phyloP scores from a whole-genome alignment of 2,888 invertebrate species.

The Protonemura montana region DNA sequence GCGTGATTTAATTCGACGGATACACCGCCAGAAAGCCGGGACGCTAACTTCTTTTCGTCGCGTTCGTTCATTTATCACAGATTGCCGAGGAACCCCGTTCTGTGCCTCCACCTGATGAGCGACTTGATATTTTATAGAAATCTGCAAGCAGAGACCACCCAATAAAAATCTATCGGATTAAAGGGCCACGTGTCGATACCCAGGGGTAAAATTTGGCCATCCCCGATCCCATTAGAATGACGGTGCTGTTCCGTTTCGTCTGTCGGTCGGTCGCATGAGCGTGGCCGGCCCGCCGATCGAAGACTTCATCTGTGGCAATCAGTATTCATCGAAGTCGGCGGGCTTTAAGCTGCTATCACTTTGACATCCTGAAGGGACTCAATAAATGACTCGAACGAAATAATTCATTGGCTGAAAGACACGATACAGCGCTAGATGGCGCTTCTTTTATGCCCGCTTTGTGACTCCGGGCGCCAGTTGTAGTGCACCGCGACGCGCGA shows the following conservation, averaged over 20 bases:
- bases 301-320: constrained; percentile 8
- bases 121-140: background rate
- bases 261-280: background rate
- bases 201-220: constrained; percentile 1
- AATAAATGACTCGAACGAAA: constrained; percentile 26
- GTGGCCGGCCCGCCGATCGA: background rate
- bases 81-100: background rate
- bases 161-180: background rate
- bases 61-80: background rate
- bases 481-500: background rate
- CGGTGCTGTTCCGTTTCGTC: background rate
- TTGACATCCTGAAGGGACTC: constrained; percentile 16
- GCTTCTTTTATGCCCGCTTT: background rate
- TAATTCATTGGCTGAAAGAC: constrained; percentile 15
- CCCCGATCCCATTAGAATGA: constrained; percentile 8
- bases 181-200: background rate
- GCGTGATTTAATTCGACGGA: background rate
- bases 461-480: background rate
- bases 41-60: background rate
- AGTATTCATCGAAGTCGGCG: constrained; percentile 15
- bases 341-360: constrained; percentile 13
- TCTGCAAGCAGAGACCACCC: background rate
- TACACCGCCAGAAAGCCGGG: background rate
- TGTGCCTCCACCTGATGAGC: background rate
- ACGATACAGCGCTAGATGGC: background rate